These are phyloP conservation scores for Loripinus fragilis DNA, from an alignment of 2,888 invertebrate genomes.

Conservation along the genomic window DNA sequence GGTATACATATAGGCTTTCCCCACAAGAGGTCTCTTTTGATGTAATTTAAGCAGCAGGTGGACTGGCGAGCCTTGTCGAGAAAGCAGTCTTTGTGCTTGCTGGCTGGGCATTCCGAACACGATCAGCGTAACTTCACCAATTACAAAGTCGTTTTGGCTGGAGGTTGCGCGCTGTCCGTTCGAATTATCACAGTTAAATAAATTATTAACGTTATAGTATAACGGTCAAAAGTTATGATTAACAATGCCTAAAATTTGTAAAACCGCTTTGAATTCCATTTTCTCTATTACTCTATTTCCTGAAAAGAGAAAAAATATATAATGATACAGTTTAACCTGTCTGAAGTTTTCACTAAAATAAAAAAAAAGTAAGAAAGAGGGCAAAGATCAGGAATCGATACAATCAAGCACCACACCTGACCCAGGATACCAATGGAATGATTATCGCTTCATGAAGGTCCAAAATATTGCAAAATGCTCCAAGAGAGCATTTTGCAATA, in stretches of 20 bases:
- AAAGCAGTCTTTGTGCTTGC: background rate
- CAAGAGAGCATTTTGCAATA: no score
- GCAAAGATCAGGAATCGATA: no score
- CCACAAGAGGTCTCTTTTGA: background rate
- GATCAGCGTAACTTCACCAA: background rate
- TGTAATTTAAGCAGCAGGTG: conserved; percentile 9
- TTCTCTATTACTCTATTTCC: conserved; percentile 49
- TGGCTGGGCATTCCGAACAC: background rate
- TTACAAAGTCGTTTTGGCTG: background rate
- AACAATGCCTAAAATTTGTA: conserved; percentile 56
- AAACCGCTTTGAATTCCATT: conserved; percentile 51
- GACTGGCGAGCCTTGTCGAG: background rate
- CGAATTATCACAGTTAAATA: conserved; percentile 13
- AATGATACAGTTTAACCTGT: no score
- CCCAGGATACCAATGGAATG: no score
- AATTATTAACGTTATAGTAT: conserved; percentile 2
- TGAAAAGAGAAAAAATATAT: conserved; percentile 28
- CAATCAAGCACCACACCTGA: no score
- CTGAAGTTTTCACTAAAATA: no score
- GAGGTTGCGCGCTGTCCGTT: conserved; percentile 8
- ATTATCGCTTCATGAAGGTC: no score
- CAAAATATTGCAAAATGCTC: no score
- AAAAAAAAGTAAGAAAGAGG: no score
- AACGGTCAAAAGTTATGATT: conserved; percentile 49
- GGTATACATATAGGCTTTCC: no score